Base-by-base conservation (phyloP, 2,888 invertebrate species). In the Lithophane ornitopus region DNA sequence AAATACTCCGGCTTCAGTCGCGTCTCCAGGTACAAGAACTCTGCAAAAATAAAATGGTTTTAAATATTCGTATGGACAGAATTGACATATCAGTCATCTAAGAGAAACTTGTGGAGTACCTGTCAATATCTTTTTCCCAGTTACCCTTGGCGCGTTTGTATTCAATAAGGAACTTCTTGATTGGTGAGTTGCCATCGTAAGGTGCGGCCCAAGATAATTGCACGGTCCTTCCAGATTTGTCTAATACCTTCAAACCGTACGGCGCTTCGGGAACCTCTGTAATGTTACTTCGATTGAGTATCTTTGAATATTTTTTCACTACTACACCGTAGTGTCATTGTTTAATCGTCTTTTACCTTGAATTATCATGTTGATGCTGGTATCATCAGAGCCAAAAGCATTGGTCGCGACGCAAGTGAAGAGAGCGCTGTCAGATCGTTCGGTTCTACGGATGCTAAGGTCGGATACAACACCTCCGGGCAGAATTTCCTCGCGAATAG, bases 331-430 rank as follows among this genome's bases (percentile, higher is more conserved):
- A 46, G 14, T 46, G 12, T 22, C 0, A n/a, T 46, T 44, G 9
- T 16, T 54, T 14, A 44, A n/a, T 58, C 4, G n/a, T 58, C 1
- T 28, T 73, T 91, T 95, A 97, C 98, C 98, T 97, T 99, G 99
- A 86, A 99, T 98, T 86, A 99, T 99, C 97, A 99, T 98, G 93
- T 99, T 99, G 91, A 99, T 99, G 95, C 98, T 99, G n/a, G 99
- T 98, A 90, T 99, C 99, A 92, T 99, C 99, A 84, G 98, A 99
- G 70, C 99, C 99, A 92, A 99, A 99, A 28, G 99, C 98, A 93
- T 99, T 99, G 6, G 99, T 99, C 1, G 99, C 99, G 19, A 99
- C 98, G 91, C 99, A 99, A 52, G 99, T 98, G 91, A 99, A 99
- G 1, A 99, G 96, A 3, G 99, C 99, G 7, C 98, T 98, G 93